Evolutionary conservation across 2,113 vertebrate species (phyloP).

Genomic region (Coptodon rendalli): DNA sequence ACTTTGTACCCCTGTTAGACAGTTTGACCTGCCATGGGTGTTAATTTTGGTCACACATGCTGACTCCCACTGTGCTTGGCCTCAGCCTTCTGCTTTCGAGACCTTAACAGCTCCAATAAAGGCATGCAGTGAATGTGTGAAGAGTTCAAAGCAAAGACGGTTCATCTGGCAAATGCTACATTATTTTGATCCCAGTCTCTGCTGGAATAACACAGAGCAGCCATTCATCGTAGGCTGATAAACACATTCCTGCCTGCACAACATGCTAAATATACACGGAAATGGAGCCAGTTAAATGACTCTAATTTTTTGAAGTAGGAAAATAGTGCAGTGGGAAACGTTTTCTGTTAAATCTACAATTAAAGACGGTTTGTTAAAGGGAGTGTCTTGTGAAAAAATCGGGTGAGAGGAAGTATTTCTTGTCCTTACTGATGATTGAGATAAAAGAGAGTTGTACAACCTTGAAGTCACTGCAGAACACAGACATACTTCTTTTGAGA

Average conservation of each 20-base stretch:
- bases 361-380: not conserved
- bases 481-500: not conserved
- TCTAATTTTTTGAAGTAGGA: not conserved
- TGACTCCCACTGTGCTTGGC: not conserved
- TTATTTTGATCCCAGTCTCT: not conserved
- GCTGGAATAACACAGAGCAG: not conserved
- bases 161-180: slow-evolving; percentile 1
- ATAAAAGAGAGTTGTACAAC: not conserved
- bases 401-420: not conserved
- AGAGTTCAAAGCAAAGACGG: not conserved
- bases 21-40: slow-evolving; percentile 9
- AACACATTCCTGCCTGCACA: not conserved
- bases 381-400: not conserved
- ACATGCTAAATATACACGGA: not conserved
- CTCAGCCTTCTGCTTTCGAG: not conserved
- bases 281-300: not conserved
- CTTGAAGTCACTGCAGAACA: not conserved
- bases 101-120: not conserved
- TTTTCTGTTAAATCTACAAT: not conserved
- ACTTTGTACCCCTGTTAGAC: not conserved
- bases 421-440: not conserved
- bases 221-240: not conserved
- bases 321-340: not conserved
- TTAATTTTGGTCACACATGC: slow-evolving; percentile 34
- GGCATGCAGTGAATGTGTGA: not conserved